These are phyloP conservation scores for Temnothorax unifasciatus DNA, from an alignment of 2,888 invertebrate genomes.

Conservation along the genomic window DNA sequence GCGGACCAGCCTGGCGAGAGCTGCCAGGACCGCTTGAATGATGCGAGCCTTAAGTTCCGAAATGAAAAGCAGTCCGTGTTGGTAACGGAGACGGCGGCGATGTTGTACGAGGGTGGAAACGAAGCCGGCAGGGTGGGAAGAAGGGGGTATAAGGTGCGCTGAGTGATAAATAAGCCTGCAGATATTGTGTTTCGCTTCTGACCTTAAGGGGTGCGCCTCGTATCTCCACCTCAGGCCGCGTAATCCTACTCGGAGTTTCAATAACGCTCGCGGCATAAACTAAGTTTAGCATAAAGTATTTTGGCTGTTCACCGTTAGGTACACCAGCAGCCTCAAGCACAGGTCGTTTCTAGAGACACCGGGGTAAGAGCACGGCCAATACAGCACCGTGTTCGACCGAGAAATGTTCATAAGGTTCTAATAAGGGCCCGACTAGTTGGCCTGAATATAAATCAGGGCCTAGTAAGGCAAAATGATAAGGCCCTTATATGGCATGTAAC, in stretches of 20 bases:
- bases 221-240: constrained; percentile 66
- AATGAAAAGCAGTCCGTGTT: constrained; percentile 51
- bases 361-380: constrained; percentile 15
- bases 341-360: constrained; percentile 44
- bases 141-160: constrained; percentile 44
- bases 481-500: no score
- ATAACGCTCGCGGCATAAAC: constrained; percentile 78
- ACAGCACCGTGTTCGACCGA: not conserved
- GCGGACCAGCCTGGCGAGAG: constrained; percentile 27
- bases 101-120: constrained; percentile 19
- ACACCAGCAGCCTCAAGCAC: constrained; percentile 40
- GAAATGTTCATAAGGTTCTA: no score
- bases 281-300: constrained; percentile 78
- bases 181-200: constrained; percentile 78
- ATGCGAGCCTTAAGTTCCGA: constrained; percentile 62
- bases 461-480: no score
- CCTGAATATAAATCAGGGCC: no score
- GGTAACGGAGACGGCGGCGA: constrained; percentile 27
- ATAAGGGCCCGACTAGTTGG: no score
- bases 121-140: not conserved
- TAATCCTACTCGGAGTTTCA: constrained; percentile 76
- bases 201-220: constrained; percentile 72
- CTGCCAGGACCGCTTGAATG: constrained; percentile 50
- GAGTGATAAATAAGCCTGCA: constrained; percentile 77
- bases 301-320: constrained; percentile 62